Evolutionary conservation across 2,888 invertebrate genomes (phyloP).

Genomic region (Beris morrisii): DNA sequence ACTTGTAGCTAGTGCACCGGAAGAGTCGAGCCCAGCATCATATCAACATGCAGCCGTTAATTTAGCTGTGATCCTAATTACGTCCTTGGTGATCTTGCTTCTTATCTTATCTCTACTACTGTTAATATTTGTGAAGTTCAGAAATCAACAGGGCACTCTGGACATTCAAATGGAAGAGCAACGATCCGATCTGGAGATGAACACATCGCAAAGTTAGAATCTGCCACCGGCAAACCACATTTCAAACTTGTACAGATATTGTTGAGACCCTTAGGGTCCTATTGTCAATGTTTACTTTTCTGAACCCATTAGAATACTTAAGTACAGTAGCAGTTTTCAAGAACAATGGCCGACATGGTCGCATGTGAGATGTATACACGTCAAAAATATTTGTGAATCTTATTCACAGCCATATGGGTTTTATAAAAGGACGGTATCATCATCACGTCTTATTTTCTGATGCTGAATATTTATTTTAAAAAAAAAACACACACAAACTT

Average conservation of each 20-base stretch:
- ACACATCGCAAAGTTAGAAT: neutral
- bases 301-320: constrained; percentile 2
- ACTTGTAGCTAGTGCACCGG: constrained; percentile 1
- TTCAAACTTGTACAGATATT: neutral
- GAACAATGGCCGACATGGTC: constrained; percentile 17
- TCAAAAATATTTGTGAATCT: constrained; percentile 2
- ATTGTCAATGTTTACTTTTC: neutral
- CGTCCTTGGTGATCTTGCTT: neutral
- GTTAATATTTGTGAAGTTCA: neutral
- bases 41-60: constrained; percentile 6
- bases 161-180: constrained; percentile 19
- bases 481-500: no score
- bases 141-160: constrained; percentile 10
- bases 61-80: neutral
- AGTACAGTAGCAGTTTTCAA: constrained; percentile 24
- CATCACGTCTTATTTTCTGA: neutral
- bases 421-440: constrained; percentile 8
- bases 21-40: neutral
- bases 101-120: neutral
- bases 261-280: neutral
- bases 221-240: neutral
- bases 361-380: neutral
- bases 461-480: no score
- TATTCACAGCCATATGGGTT: neutral
- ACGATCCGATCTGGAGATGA: no score